Evolutionary conservation across 2,113 vertebrate genomes (phyloP).

Genomic region (Jacana jacana): DNA sequence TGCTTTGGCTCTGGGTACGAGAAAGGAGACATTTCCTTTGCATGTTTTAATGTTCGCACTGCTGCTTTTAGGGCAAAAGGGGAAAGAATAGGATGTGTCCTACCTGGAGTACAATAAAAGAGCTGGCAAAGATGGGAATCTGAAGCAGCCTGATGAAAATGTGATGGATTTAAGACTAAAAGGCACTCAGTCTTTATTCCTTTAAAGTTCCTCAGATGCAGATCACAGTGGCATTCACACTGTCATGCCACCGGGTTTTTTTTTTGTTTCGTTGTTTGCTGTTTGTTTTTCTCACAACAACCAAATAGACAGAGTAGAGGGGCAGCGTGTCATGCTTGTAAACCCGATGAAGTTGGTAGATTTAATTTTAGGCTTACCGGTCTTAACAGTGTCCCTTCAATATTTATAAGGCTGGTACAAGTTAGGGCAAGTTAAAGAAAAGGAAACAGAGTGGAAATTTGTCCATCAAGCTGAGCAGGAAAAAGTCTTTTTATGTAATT

Average conservation of each 20-base stretch:
- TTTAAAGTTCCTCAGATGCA: not conserved
- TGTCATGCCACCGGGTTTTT: not conserved
- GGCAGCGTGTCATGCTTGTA: not conserved
- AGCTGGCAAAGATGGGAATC: not conserved
- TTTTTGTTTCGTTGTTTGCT: not conserved
- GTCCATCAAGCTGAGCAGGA: not conserved
- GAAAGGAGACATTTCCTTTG: not conserved
- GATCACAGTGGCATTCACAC: not conserved
- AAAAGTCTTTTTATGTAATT: not conserved
- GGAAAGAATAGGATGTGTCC: not conserved
- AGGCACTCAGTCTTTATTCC: not conserved
- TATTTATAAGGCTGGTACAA: slow-evolving; percentile 37
- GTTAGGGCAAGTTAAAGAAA: not conserved
- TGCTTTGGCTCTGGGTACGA: not conserved
- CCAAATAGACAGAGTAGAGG: not conserved
- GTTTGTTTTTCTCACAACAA: not conserved
- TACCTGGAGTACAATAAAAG: not conserved
- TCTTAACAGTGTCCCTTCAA: not conserved
- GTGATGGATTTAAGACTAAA: not conserved
- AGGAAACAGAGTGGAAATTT: not conserved
- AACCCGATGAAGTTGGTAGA: not conserved
- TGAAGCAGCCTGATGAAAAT: not conserved
- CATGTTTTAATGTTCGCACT: not conserved
- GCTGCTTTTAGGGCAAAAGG: not conserved
- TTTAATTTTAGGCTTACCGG: not conserved